Conservation (phyloP, 1,140 invertebrate species). For the Lasioglossum albipes region DNA sequence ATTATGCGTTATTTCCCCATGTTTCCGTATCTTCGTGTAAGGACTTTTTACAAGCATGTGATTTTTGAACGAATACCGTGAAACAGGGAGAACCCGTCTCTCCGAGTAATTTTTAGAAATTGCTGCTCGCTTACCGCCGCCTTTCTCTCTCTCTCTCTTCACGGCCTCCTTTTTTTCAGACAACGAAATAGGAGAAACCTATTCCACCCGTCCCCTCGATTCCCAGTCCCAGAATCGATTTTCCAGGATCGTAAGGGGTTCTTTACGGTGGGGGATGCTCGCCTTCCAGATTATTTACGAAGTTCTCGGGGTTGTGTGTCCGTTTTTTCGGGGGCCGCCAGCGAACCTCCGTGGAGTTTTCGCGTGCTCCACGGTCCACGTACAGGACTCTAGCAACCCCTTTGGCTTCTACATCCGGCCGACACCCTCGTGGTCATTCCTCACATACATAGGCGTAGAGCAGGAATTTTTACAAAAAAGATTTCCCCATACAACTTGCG, state of each 20-base stretch:
- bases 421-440: conserved; percentile 61
- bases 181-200: conserved; percentile 20
- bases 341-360: conserved; percentile 47
- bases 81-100: background rate
- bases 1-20: background rate
- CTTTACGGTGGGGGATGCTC: conserved; percentile 29
- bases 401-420: conserved; percentile 63
- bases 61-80: background rate
- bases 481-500: no score
- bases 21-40: background rate
- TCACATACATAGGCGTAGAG: conserved; percentile 62
- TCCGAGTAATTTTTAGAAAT: background rate
- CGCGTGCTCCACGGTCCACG: conserved; percentile 48
- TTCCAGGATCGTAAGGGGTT: conserved; percentile 45
- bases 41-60: background rate
- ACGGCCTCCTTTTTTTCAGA: background rate
- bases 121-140: background rate
- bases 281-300: conserved; percentile 68
- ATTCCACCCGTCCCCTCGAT: conserved; percentile 21
- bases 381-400: conserved; percentile 51
- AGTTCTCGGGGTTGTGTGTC: conserved; percentile 50
- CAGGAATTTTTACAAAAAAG: background rate
- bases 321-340: conserved; percentile 40
- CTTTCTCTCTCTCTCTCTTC: background rate
- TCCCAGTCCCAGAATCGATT: conserved; percentile 53